Percentiles rank a stretch among this genome's conserved stretches.
Conservation (phyloP, 2,888 invertebrate genomes). For the Eilema caniola region DNA sequence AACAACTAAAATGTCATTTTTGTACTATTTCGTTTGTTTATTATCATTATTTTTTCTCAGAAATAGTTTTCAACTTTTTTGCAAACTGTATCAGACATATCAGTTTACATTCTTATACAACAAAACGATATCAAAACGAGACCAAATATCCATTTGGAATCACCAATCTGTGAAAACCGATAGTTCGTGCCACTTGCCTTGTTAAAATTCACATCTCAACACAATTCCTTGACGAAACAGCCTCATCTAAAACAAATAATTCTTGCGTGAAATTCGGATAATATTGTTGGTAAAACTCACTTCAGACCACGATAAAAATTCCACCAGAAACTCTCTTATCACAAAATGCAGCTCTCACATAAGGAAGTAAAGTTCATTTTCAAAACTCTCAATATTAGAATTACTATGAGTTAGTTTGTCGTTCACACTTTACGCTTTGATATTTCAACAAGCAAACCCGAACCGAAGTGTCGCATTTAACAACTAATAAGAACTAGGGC, state of each 20-base stretch:
- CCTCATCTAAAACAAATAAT: slow-evolving; percentile 77
- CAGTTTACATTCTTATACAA: slow-evolving; percentile 25
- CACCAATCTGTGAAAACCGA: slow-evolving; percentile 66
- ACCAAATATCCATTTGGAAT: slow-evolving; percentile 54
- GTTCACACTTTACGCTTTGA: slow-evolving; percentile 67
- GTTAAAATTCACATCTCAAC: slow-evolving; percentile 79
- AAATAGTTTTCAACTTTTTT: not conserved
- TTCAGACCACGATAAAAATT: slow-evolving; percentile 40
- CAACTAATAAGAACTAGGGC: slow-evolving; percentile 63
- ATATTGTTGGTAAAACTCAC: slow-evolving; percentile 66
- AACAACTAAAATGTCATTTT: not conserved
- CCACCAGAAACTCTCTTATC: not conserved
- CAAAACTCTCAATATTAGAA: not conserved
- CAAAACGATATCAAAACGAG: slow-evolving; percentile 58
- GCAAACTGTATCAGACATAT: slow-evolving; percentile 10
- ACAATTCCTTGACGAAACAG: slow-evolving; percentile 64
- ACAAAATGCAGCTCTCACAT: slow-evolving; percentile 25
- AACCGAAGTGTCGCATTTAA: slow-evolving; percentile 70
- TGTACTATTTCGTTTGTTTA: not conserved
- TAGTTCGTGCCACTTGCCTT: slow-evolving; percentile 67
- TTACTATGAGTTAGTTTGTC: slow-evolving; percentile 23
- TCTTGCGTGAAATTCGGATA: slow-evolving; percentile 79
- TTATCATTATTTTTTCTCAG: too few relatives aligned
- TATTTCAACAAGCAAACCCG: slow-evolving; percentile 63
- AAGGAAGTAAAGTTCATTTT: slow-evolving; percentile 20